These are phyloP conservation scores for Bathynomus jamesi DNA, from an alignment of 1,140 invertebrate species.

Conservation along the genomic window DNA sequence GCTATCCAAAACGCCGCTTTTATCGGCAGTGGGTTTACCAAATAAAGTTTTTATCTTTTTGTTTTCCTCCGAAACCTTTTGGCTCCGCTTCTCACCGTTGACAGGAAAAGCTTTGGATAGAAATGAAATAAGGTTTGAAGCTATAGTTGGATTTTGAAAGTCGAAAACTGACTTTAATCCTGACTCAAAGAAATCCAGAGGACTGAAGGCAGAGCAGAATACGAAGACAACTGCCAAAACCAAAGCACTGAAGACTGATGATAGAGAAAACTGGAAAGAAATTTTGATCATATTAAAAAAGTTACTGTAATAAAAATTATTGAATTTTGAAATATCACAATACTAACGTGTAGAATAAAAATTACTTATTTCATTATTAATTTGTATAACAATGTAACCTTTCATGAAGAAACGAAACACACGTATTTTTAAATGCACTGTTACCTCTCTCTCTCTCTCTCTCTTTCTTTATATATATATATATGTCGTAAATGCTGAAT, in stretches of 20 bases:
- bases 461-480: too few relatives aligned
- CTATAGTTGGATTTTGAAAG: too few relatives aligned
- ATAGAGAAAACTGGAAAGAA: too few relatives aligned
- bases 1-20: neutral
- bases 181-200: neutral
- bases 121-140: neutral
- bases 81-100: too few relatives aligned
- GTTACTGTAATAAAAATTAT: too few relatives aligned
- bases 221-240: neutral
- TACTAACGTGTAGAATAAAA: neutral
- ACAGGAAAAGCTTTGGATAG: neutral
- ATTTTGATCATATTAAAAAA: too few relatives aligned
- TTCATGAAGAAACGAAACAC: neutral
- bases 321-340: neutral
- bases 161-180: neutral
- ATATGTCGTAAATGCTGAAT: too few relatives aligned
- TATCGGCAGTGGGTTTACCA: neutral
- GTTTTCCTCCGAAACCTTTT: neutral
- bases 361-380: neutral
- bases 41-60: neutral
- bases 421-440: too few relatives aligned
- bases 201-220: neutral
- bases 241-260: too few relatives aligned
- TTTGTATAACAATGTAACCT: neutral
- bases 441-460: too few relatives aligned